phyloP scores from a whole-genome alignment of 2,888 invertebrate genomes.

The Drosophila buzzatii region DNA sequence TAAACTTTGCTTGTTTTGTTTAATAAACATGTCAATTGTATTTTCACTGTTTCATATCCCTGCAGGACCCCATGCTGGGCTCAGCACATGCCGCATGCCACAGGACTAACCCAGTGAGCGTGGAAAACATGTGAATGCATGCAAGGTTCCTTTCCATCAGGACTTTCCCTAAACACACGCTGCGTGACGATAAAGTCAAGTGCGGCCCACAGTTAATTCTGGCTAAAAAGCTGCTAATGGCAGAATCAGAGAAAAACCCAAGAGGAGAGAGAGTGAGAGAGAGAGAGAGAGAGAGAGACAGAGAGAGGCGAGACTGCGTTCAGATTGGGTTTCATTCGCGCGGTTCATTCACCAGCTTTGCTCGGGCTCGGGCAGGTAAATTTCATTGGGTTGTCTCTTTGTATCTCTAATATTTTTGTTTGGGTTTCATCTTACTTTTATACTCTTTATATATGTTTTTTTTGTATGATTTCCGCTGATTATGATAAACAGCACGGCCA shows the following conservation, averaged over 20 bases:
- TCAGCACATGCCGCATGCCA: slow-evolving; percentile 27
- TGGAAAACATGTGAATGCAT: slow-evolving; percentile 45
- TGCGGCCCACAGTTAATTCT: slow-evolving; percentile 58
- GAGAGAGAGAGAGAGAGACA: slow-evolving; percentile 9
- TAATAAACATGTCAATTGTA: slow-evolving; percentile 29
- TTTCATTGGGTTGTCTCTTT: slow-evolving; percentile 38
- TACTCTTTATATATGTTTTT: slow-evolving; percentile 6
- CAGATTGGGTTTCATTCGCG: slow-evolving; percentile 37
- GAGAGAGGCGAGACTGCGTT: slow-evolving; percentile 14
- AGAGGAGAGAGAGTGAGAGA: background rate
- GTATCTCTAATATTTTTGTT: slow-evolving; percentile 20
- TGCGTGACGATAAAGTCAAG: slow-evolving; percentile 71
- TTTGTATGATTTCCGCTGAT: slow-evolving; percentile 67
- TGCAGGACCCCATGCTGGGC: slow-evolving; percentile 47
- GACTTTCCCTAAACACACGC: slow-evolving; percentile 63
- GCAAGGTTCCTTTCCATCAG: slow-evolving; percentile 23
- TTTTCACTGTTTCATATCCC: background rate
- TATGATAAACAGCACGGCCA: slow-evolving; percentile 56
- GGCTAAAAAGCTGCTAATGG: slow-evolving; percentile 73
- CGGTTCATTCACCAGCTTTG: slow-evolving; percentile 65
- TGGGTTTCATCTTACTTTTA: slow-evolving; percentile 33
- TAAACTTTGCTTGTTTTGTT: background rate
- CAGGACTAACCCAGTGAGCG: slow-evolving; percentile 64
- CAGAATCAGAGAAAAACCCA: slow-evolving; percentile 15
- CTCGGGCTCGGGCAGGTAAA: slow-evolving; percentile 58